phyloP scores from a whole-genome alignment of 1,140 invertebrate genomes.

The Drosophila teissieri region DNA sequence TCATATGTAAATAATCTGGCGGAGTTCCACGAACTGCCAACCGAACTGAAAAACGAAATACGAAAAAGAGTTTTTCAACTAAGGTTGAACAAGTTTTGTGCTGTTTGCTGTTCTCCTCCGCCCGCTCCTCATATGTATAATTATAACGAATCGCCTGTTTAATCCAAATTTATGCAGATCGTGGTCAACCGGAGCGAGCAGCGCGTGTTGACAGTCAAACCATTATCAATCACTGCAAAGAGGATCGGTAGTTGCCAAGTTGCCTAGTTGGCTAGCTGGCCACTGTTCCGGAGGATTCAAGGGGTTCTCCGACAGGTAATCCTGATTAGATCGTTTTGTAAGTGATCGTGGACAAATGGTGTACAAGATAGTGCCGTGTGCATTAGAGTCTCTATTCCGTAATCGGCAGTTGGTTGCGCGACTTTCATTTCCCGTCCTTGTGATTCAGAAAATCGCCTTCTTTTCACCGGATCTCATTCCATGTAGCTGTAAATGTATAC shows the following conservation, averaged over 20 bases:
- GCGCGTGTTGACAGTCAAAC: constrained; percentile 64
- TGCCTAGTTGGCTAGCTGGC: constrained; percentile 11
- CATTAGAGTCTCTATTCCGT: constrained; percentile 50
- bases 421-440: not conserved
- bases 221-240: constrained; percentile 59
- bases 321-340: constrained; percentile 62
- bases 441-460: constrained; percentile 24
- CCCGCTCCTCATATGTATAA: constrained; percentile 32
- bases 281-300: constrained; percentile 27
- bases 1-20: constrained; percentile 77
- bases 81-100: constrained; percentile 70
- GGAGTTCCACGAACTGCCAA: constrained; percentile 73
- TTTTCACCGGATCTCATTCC: constrained; percentile 1
- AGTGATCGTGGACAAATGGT: constrained; percentile 58
- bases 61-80: constrained; percentile 50
- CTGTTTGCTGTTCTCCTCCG: constrained; percentile 6
- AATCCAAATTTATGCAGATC: constrained; percentile 78
- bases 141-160: constrained; percentile 64
- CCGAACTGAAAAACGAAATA: constrained; percentile 35
- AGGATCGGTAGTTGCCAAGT: constrained; percentile 15
- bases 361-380: constrained; percentile 42
- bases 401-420: constrained; percentile 43
- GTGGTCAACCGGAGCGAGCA: constrained; percentile 30
- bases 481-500: constrained; percentile 62
- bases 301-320: not conserved